Conservation (phyloP, 2,888 invertebrate species). For the Tineola bisselliella region DNA sequence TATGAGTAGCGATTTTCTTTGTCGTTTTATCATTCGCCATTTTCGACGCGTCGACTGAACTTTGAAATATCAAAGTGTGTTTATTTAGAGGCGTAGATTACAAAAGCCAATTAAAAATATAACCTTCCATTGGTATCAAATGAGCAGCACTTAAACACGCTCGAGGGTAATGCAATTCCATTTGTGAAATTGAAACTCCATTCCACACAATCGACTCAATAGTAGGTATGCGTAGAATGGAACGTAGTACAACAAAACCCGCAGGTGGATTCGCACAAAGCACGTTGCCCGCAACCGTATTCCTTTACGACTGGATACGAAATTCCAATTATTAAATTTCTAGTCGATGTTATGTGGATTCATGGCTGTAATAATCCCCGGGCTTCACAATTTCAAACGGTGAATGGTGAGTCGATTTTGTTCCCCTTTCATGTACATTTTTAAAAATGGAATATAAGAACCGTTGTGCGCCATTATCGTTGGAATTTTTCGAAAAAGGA, state of each 20-base stretch:
- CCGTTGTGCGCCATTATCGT: no score
- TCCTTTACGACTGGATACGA: neutral
- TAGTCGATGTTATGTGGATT: no score
- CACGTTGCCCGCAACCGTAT: neutral
- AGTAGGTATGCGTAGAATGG: neutral
- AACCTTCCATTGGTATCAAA: neutral
- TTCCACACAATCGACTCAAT: neutral
- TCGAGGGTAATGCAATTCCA: neutral
- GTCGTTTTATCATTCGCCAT: neutral
- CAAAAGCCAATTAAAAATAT: no score
- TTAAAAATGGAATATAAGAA: no score
- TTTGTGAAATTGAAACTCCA: constrained; percentile 1
- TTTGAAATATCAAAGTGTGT: no score
- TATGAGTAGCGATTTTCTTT: neutral
- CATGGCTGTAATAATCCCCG: no score
- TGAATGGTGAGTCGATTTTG: no score
- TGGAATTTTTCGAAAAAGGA: no score
- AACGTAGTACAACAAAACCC: neutral
- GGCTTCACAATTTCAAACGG: no score
- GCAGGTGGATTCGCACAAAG: constrained; percentile 2
- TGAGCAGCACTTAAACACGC: neutral
- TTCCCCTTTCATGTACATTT: no score
- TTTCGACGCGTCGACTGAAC: no score
- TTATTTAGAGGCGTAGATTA: no score
- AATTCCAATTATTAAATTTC: neutral